These are phyloP conservation scores for Drosophila subpulchrella DNA, from an alignment of 1,140 invertebrate species.

Conservation along the genomic window DNA sequence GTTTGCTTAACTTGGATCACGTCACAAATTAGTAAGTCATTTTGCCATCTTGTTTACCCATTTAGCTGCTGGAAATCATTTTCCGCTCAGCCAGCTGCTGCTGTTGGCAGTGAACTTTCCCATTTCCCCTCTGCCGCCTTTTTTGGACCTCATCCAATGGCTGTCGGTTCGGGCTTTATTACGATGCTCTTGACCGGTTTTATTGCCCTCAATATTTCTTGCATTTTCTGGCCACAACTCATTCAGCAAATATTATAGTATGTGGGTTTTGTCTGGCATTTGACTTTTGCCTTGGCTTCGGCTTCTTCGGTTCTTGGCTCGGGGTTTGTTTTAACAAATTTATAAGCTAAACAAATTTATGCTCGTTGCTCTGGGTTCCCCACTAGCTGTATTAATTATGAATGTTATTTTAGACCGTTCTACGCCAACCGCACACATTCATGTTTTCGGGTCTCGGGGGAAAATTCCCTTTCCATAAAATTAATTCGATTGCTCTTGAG, in stretches of 20 bases:
- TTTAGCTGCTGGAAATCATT: slow-evolving; percentile 44
- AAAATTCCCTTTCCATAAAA: slow-evolving; percentile 3
- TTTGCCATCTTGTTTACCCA: slow-evolving; percentile 55
- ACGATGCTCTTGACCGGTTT: slow-evolving; percentile 48
- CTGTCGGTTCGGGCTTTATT: slow-evolving; percentile 48
- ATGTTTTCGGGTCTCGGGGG: slow-evolving; percentile 20
- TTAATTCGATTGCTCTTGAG: background rate
- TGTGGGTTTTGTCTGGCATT: slow-evolving; percentile 36
- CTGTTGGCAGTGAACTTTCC: slow-evolving; percentile 26
- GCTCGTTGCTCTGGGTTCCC: background rate
- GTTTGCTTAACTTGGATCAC: slow-evolving; percentile 75
- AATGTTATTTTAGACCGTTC: slow-evolving; percentile 37
- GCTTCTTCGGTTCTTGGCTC: slow-evolving; percentile 32
- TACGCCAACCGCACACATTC: slow-evolving; percentile 12
- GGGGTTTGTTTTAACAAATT: slow-evolving; percentile 62
- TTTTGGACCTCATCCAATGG: slow-evolving; percentile 18
- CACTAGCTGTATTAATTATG: slow-evolving; percentile 55
- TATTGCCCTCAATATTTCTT: slow-evolving; percentile 50
- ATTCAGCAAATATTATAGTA: slow-evolving; percentile 16
- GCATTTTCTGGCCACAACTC: slow-evolving; percentile 44
- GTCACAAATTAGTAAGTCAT: slow-evolving; percentile 82
- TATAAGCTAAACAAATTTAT: slow-evolving; percentile 64
- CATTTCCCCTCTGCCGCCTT: background rate
- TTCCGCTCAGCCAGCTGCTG: slow-evolving; percentile 16
- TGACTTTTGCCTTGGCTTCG: slow-evolving; percentile 45